These are phyloP conservation scores for Actinia equina DNA, from an alignment of 64 coral and sea anemone species.

Conservation along the genomic window DNA sequence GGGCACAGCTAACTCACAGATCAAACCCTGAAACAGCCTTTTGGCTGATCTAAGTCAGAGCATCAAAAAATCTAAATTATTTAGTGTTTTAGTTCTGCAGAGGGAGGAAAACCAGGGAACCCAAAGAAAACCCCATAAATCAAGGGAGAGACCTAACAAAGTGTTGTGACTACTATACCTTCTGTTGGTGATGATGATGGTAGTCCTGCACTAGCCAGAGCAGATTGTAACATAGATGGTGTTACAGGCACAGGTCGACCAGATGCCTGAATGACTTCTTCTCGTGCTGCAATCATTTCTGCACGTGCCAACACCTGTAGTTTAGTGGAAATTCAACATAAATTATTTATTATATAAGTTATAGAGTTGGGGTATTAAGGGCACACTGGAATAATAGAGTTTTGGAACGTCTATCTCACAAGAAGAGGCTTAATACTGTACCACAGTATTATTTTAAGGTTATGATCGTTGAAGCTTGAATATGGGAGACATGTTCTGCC, in stretches of 20 bases:
- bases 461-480: too few species aligned
- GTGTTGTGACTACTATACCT: neutral
- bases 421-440: too few species aligned
- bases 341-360: neutral
- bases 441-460: too few species aligned
- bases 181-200: neutral
- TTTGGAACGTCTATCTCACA: too few species aligned
- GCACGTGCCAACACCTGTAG: slow-evolving; percentile 71
- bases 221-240: slow-evolving; percentile 67
- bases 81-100: too few species aligned
- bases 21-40: too few species aligned
- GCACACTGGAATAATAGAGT: too few species aligned
- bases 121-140: neutral
- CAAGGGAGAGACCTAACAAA: neutral
- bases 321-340: neutral
- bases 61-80: too few species aligned
- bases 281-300: slow-evolving; percentile 79
- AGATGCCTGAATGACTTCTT: slow-evolving; percentile 74
- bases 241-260: slow-evolving; percentile 45
- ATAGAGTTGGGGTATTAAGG: too few species aligned
- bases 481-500: too few species aligned
- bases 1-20: too few species aligned
- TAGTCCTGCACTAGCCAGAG: slow-evolving; percentile 79
- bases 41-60: too few species aligned
- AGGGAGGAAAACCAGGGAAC: neutral